Evolutionary conservation across 92 coral and sea anemone species (phyloP).

Genomic region (Epizoanthus scotinus): DNA sequence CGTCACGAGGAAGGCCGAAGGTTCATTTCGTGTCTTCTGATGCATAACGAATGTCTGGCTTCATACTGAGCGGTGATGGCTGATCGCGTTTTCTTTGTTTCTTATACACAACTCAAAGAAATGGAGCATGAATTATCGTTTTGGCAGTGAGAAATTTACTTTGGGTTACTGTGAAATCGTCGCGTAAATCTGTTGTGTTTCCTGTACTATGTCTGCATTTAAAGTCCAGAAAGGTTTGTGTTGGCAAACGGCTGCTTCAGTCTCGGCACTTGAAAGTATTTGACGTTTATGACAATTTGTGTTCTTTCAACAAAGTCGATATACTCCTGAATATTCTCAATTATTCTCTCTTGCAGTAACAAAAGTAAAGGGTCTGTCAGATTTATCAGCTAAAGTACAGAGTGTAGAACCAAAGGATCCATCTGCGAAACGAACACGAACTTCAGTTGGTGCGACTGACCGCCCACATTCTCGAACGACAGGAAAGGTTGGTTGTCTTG

Average conservation of each 20-base stretch:
- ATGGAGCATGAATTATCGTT: slow-evolving; percentile 9
- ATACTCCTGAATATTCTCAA: slow-evolving; percentile 11
- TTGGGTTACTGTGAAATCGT: slow-evolving; percentile 15
- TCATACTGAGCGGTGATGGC: slow-evolving; percentile 17
- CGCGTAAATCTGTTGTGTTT: slow-evolving; percentile 1
- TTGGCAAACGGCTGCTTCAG: background rate
- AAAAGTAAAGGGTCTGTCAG: slow-evolving; percentile 89
- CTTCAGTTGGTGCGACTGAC: slow-evolving; percentile 54
- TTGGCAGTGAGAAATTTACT: background rate
- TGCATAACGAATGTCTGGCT: slow-evolving; percentile 31
- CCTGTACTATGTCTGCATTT: slow-evolving; percentile 80
- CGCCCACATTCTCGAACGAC: slow-evolving; percentile 69
- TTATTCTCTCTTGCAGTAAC: slow-evolving; percentile 70
- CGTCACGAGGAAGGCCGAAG: slow-evolving; percentile 59
- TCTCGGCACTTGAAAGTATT: slow-evolving; percentile 11
- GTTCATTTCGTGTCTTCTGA: slow-evolving; percentile 48
- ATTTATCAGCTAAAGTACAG: slow-evolving; percentile 69
- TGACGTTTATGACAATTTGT: slow-evolving; percentile 21
- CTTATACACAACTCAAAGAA: background rate
- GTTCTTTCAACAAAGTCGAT: background rate
- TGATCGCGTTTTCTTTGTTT: slow-evolving; percentile 20
- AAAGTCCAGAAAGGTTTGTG: slow-evolving; percentile 93
- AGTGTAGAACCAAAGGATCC: slow-evolving; percentile 52
- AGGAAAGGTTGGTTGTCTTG: slow-evolving; percentile 37
- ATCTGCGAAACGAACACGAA: slow-evolving; percentile 55